Evolutionary conservation across 2,888 invertebrate species (phyloP), one percentile per base, ranked within the genome.

Genomic region (Salticus scenicus): DNA sequence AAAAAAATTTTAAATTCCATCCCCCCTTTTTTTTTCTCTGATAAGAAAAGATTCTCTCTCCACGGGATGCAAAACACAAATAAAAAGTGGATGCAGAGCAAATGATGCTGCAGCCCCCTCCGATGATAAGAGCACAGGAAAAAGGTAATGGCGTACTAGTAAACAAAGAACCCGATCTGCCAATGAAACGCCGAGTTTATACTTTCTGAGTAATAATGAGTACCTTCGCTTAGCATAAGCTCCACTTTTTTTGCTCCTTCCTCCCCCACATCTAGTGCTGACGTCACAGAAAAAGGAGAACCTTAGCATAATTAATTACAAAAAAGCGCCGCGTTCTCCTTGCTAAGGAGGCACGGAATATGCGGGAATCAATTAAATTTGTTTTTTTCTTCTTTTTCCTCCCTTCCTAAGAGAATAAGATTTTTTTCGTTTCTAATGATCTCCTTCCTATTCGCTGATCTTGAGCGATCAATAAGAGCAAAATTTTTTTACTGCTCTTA

Each of bases 281-380:
- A 83, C 82, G 82, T 84, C 83, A 78, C 77, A 69, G 73, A 42
- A 33, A 24, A 71, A 70, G 74, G 81, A 74, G 81, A 78, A 57
- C 83, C 83, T 84, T 84, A 84, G 83, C 83, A 84, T 84, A 84
- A 84, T 84, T 84, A 84, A 84, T 84, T 84, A 84, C 83, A 42
- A 84, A 77, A 77, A 84, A 83, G 82, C 82, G 76, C 75, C 66
- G 76, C 51, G 5, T 30, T 28, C 71, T 76, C 66, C 74, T 66
- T 37, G 27, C 57, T 76, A 83, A 83, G 76, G 82, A 83, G 76
- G 81, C 81, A 75, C 75, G 69, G 81, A 82, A 82, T 82, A 83
- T 83, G 82, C 82, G 76, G 82, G 69, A 83, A 83, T 83, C 82
- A 83, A 83, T 84, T 84, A 77, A 84, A 73, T 84, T 77, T 69